Evolutionary conservation across 1,140 invertebrate species (phyloP).

Genomic region (Drosophila tani): DNA sequence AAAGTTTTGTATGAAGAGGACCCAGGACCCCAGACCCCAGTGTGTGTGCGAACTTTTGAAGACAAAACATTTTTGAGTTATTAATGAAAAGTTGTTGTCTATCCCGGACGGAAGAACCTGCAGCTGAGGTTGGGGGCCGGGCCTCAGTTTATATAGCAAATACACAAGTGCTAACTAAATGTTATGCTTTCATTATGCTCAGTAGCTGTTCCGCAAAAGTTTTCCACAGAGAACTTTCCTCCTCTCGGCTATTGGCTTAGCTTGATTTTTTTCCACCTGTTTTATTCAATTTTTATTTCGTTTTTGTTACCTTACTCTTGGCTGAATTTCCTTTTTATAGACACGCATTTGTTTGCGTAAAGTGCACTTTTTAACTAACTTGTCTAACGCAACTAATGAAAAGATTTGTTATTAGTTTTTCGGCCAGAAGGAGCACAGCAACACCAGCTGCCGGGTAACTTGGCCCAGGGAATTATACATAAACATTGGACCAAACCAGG

Average conservation of each 20-base stretch:
- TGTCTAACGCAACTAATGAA: slow-evolving; percentile 82
- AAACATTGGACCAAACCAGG: slow-evolving; percentile 42
- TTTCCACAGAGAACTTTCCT: slow-evolving; percentile 21
- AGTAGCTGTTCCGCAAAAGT: slow-evolving; percentile 44
- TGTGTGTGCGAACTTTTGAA: slow-evolving; percentile 61
- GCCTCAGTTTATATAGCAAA: slow-evolving; percentile 59
- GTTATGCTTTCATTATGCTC: slow-evolving; percentile 82
- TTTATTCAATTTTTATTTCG: slow-evolving; percentile 8
- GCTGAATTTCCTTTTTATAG: slow-evolving; percentile 24
- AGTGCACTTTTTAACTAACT: slow-evolving; percentile 82
- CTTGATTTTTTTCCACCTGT: slow-evolving; percentile 36
- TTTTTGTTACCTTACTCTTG: slow-evolving; percentile 1
- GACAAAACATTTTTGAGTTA: slow-evolving; percentile 80
- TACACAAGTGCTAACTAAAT: slow-evolving; percentile 80
- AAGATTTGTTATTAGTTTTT: slow-evolving; percentile 83
- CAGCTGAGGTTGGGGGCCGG: background rate
- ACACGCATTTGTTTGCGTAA: slow-evolving; percentile 69
- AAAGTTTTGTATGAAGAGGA: slow-evolving; percentile 27
- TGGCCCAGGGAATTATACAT: slow-evolving; percentile 60
- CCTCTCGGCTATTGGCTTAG: slow-evolving; percentile 69
- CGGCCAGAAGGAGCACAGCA: slow-evolving; percentile 33
- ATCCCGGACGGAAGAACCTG: slow-evolving; percentile 18
- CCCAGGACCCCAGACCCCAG: slow-evolving; percentile 1
- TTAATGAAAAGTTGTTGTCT: slow-evolving; percentile 77
- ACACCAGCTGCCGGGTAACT: slow-evolving; percentile 42